A percentile compares a stretch with the other conserved stretches of the same genome.
Conservation (phyloP, 35 echinoderm and acorn worm genomes). For the Ophiothrix spiculata region DNA sequence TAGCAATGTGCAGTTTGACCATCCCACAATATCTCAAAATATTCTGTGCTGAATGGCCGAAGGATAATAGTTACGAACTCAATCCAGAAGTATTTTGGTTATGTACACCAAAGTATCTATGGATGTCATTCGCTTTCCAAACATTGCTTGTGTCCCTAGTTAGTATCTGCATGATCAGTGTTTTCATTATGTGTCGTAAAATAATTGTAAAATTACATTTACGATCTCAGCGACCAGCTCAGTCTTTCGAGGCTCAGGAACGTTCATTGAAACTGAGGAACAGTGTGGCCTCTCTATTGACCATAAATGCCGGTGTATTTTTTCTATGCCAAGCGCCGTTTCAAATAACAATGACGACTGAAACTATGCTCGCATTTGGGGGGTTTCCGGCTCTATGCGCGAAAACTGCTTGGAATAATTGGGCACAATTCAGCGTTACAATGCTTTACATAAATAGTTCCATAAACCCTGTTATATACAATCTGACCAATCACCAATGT, state of each 20-base stretch:
- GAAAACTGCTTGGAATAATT: not conserved
- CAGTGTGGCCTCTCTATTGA: slow-evolving; percentile 38
- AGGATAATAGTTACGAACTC: not conserved
- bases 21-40: slow-evolving; percentile 22
- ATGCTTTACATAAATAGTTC: slow-evolving; percentile 56
- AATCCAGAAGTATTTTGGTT: not conserved
- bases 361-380: not conserved
- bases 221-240: not conserved
- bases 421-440: slow-evolving; percentile 2
- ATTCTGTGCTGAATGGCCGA: slow-evolving; percentile 20
- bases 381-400: not conserved
- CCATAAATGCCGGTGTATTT: slow-evolving; percentile 47
- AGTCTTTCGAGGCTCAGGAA: not conserved
- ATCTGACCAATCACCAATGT: slow-evolving; percentile 46
- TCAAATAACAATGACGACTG: slow-evolving; percentile 1
- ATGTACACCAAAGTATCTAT: not conserved
- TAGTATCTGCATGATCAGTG: slow-evolving; percentile 29
- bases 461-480: slow-evolving; percentile 61
- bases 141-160: slow-evolving; percentile 33
- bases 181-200: slow-evolving; percentile 30
- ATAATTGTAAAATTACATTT: slow-evolving; percentile 41
- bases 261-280: slow-evolving; percentile 6
- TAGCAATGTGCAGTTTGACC: slow-evolving; percentile 5
- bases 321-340: slow-evolving; percentile 42
- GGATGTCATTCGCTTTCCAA: not conserved